Percentiles rank a stretch among this genome's conserved stretches.
Conservation (phyloP, 2,888 invertebrate species). For the Ormyrus labotus region DNA sequence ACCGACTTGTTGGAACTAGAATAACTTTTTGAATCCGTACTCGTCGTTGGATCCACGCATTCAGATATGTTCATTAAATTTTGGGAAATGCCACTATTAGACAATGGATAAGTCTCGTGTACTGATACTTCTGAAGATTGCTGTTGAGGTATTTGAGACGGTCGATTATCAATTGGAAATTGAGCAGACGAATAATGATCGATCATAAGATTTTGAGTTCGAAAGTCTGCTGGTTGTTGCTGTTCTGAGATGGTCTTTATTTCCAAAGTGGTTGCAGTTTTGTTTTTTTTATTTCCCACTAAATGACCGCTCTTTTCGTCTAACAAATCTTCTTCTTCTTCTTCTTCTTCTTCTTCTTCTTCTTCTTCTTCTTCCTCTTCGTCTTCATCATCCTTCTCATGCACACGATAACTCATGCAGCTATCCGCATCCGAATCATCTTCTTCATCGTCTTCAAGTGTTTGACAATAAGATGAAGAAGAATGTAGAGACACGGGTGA, state of each 20-base stretch:
- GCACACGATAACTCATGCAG: slow-evolving; percentile 61
- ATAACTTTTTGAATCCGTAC: slow-evolving; percentile 68
- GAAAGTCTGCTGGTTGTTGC: slow-evolving; percentile 46
- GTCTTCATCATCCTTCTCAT: slow-evolving; percentile 55
- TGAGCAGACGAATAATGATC: slow-evolving; percentile 66
- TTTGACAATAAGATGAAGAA: slow-evolving; percentile 57
- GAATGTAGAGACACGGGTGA: slow-evolving; percentile 67
- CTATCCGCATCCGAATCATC: slow-evolving; percentile 64
- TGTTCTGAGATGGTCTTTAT: slow-evolving; percentile 10
- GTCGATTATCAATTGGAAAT: slow-evolving; percentile 59
- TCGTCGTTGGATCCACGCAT: slow-evolving; percentile 67
- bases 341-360: slow-evolving; percentile 46
- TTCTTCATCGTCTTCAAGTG: slow-evolving; percentile 51
- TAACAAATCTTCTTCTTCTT: slow-evolving; percentile 10
- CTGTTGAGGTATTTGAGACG: slow-evolving; percentile 50
- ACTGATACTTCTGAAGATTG: slow-evolving; percentile 26
- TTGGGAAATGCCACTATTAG: slow-evolving; percentile 59
- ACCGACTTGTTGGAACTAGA: slow-evolving; percentile 68
- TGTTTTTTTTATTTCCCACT: not conserved
- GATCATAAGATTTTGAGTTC: slow-evolving; percentile 62
- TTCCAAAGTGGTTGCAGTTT: not conserved
- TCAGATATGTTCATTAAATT: slow-evolving; percentile 48
- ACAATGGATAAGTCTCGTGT: slow-evolving; percentile 53
- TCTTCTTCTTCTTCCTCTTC: slow-evolving; percentile 57
- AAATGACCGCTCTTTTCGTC: not conserved